Conservation (phyloP, 1,140 invertebrate species). For the Scaptomyza hsui region DNA sequence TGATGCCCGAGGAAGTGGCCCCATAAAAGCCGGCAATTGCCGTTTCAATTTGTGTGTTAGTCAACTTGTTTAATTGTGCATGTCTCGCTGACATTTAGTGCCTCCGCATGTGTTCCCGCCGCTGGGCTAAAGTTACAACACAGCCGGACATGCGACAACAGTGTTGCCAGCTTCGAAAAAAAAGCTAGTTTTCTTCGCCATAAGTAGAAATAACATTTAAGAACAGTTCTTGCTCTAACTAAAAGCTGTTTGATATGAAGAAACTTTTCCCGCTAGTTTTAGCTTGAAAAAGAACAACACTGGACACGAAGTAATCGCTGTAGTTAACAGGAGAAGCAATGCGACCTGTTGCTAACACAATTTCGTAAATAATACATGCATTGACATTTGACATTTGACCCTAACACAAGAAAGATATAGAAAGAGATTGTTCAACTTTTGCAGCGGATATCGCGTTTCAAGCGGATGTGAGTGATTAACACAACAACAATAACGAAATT, state of each 20-base stretch:
- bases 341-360: slow-evolving; percentile 47
- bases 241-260: too few species aligned
- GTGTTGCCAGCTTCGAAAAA: background rate
- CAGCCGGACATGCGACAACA: slow-evolving; percentile 33
- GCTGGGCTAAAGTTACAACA: slow-evolving; percentile 8
- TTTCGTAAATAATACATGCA: background rate
- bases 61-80: slow-evolving; percentile 76
- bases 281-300: background rate
- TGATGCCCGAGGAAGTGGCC: background rate
- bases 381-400: background rate
- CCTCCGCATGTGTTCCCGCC: slow-evolving; percentile 31
- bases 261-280: background rate
- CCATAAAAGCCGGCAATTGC: slow-evolving; percentile 32
- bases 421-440: slow-evolving; percentile 5
- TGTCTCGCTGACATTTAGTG: slow-evolving; percentile 68
- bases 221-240: too few species aligned
- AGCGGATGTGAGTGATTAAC: slow-evolving; percentile 19
- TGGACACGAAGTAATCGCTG: slow-evolving; percentile 17
- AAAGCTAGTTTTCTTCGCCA: too few species aligned
- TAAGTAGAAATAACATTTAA: too few species aligned
- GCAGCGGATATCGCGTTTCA: slow-evolving; percentile 19
- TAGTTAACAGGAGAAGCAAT: background rate
- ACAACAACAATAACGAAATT: slow-evolving; percentile 2
- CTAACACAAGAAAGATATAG: slow-evolving; percentile 6
- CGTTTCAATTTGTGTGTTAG: slow-evolving; percentile 55